Percentiles rank a stretch among this genome's conserved stretches.
phyloP scores from a whole-genome alignment of 2,888 invertebrate genomes.

The Chaetoderma sp. region DNA sequence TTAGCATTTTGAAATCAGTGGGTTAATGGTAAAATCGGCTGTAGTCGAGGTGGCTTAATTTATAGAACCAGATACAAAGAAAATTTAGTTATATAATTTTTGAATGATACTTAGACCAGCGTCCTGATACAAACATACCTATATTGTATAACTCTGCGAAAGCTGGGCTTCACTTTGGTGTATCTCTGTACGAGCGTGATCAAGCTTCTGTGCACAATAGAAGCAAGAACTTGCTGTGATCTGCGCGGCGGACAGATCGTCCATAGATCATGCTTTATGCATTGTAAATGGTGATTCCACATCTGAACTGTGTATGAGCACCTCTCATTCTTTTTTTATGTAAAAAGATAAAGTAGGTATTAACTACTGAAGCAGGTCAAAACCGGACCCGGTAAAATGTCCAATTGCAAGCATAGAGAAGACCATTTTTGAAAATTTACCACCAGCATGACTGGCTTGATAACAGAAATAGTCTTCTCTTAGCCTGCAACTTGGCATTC shows the following conservation, averaged over 20 bases:
- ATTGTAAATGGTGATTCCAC: slow-evolving; percentile 64
- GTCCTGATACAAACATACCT: slow-evolving; percentile 41
- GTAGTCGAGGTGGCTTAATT: too few species aligned
- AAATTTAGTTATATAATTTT: background rate
- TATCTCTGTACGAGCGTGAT: slow-evolving; percentile 58
- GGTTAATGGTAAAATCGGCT: too few species aligned
- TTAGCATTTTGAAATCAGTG: too few species aligned
- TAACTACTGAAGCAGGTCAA: too few species aligned
- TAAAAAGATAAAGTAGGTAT: too few species aligned
- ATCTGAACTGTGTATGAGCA: slow-evolving; percentile 66
- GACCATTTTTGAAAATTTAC: too few species aligned
- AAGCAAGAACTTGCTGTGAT: slow-evolving; percentile 56
- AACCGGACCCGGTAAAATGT: too few species aligned
- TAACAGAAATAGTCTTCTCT: too few species aligned
- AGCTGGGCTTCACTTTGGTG: slow-evolving; percentile 56
- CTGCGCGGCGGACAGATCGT: slow-evolving; percentile 57
- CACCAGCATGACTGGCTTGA: too few species aligned
- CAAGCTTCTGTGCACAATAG: slow-evolving; percentile 60
- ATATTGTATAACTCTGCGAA: slow-evolving; percentile 57
- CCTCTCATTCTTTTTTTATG: slow-evolving; percentile 64
- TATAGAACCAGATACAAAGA: too few species aligned
- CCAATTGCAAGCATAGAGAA: too few species aligned
- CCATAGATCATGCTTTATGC: slow-evolving; percentile 61
- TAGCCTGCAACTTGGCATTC: too few species aligned
- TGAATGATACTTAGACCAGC: background rate